Conservation (phyloP, 2,797 vertebrate species). For the Lepilemur septentrionalis region DNA sequence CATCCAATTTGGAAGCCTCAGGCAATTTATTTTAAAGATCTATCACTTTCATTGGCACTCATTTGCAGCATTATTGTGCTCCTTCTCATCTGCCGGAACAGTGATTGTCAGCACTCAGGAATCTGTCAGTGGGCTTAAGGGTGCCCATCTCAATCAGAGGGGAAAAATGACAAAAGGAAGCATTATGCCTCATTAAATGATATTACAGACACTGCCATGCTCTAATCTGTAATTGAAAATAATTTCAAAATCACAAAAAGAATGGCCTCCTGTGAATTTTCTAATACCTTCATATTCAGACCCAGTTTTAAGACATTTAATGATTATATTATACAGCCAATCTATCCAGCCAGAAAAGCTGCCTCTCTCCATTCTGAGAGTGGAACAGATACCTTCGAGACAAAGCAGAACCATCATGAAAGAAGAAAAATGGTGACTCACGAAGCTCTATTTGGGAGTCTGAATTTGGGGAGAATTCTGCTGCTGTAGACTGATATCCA, state of each 20-base stretch:
- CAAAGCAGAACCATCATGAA: not conserved
- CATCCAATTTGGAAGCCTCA: conserved; percentile 48
- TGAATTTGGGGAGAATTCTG: not conserved
- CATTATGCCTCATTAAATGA: conserved; percentile 75
- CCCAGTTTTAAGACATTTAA: conserved; percentile 59
- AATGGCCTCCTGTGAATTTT: conserved; percentile 70
- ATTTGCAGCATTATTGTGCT: conserved; percentile 22
- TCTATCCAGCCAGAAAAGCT: not conserved
- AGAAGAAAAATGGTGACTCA: not conserved
- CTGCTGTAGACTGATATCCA: not conserved
- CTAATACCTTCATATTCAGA: conserved; percentile 69
- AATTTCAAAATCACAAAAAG: conserved; percentile 71
- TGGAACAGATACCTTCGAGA: not conserved
- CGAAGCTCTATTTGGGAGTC: not conserved
- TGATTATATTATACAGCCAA: conserved; percentile 53
- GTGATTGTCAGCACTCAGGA: conserved; percentile 48
- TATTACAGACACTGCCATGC: conserved; percentile 31
- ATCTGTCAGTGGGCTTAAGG: conserved; percentile 56
- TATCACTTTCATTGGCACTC: conserved; percentile 56
- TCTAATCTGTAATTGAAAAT: conserved; percentile 75
- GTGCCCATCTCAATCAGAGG: conserved; percentile 57
- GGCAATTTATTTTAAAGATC: conserved; percentile 64
- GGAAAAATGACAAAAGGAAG: conserved; percentile 68
- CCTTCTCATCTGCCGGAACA: conserved; percentile 38
- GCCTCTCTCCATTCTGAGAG: not conserved